phyloP scores from a whole-genome alignment of 2,797 vertebrate genomes.

The Cossypha heuglini region DNA sequence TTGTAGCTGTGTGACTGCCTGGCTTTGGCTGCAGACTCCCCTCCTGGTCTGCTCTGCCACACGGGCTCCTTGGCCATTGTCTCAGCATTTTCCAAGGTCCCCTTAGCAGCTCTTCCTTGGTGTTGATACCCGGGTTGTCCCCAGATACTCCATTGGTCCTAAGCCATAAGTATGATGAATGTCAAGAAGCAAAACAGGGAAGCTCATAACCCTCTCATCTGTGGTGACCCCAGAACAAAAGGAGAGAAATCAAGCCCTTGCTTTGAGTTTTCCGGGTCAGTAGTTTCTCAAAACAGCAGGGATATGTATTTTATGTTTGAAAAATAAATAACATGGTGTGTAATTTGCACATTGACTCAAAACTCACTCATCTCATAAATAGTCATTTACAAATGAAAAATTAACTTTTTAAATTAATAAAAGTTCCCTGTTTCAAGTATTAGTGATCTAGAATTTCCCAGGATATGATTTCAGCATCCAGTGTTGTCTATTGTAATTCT shows the following conservation, averaged over 20 bases:
- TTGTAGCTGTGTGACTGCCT: neutral
- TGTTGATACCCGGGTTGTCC: fast-evolving
- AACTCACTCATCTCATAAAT: neutral
- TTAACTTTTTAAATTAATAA: neutral
- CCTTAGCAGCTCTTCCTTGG: neutral
- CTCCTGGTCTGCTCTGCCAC: neutral
- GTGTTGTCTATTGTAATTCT: neutral
- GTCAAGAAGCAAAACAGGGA: neutral
- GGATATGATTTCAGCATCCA: neutral
- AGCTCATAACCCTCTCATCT: neutral
- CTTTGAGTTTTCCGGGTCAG: neutral
- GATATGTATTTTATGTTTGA: conserved; percentile 11
- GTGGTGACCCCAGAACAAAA: neutral
- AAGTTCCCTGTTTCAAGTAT: neutral
- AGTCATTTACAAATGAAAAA: conserved; percentile 24
- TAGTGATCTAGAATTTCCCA: neutral
- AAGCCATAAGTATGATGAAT: neutral
- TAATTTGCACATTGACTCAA: neutral
- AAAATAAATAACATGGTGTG: neutral
- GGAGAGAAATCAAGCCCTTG: neutral
- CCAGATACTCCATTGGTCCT: fast-evolving
- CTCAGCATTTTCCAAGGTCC: neutral
- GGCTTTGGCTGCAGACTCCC: neutral
- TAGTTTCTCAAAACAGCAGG: conserved; percentile 1
- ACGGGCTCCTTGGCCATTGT: fast-evolving